phyloP scores from a whole-genome alignment of 2,888 invertebrate species.

The Actias luna region DNA sequence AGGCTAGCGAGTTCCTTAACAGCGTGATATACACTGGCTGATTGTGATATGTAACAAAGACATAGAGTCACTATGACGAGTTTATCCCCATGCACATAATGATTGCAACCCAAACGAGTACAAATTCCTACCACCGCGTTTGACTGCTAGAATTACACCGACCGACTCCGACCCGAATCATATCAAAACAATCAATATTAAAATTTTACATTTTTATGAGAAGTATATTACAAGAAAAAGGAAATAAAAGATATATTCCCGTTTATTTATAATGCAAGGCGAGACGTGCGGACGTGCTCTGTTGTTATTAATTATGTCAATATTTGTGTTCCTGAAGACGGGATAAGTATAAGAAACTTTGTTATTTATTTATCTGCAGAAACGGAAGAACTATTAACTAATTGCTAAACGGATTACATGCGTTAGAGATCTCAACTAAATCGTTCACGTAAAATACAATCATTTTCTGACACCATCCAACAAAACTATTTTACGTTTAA shows the following conservation, averaged over 20 bases:
- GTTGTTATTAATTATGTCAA: conserved; percentile 70
- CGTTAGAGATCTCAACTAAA: conserved; percentile 30
- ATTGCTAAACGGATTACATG: conserved; percentile 46
- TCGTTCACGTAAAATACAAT: conserved; percentile 1
- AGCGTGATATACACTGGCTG: too few relatives aligned
- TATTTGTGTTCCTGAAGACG: conserved; percentile 64
- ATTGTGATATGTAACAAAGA: too few relatives aligned
- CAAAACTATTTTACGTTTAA: background rate
- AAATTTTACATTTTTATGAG: background rate
- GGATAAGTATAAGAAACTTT: conserved; percentile 58
- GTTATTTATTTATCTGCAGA: conserved; percentile 56
- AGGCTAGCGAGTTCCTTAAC: too few relatives aligned
- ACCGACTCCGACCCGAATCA: background rate
- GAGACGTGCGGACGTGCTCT: conserved; percentile 58
- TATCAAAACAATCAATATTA: background rate
- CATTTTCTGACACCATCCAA: background rate
- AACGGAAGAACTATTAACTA: conserved; percentile 49
- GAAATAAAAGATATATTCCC: conserved; percentile 34
- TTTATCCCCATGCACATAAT: too few relatives aligned
- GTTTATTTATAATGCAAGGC: conserved; percentile 53
- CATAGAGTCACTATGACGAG: too few relatives aligned
- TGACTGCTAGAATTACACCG: too few relatives aligned
- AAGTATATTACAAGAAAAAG: conserved; percentile 21
- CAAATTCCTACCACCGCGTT: too few relatives aligned
- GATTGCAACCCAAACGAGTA: too few relatives aligned